Base-by-base conservation (phyloP, 2,797 vertebrate genomes). In the Eulemur mongoz region DNA sequence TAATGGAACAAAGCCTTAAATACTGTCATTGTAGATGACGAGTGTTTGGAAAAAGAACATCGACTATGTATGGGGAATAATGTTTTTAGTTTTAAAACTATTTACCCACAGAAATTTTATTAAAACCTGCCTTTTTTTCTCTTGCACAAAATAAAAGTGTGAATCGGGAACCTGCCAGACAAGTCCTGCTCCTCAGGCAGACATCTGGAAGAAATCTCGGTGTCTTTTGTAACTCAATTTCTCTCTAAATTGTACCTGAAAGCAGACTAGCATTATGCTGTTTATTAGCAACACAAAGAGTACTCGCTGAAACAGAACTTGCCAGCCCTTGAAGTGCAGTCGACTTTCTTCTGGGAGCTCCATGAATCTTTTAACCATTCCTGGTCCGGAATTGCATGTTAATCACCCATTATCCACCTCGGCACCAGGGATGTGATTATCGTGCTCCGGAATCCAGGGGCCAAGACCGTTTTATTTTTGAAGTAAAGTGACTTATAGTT, bases 211-310 rank as follows among this genome's bases (percentile, higher is more conserved):
- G 61, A 84, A 94, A 73, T 8, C 30, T 2, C 18, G n/a, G 35
- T 65, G 48, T 70, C 91, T 86, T 91, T 87, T 52, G 73, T 75
- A 61, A 70, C 86, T 93, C 80, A 65, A 25, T 91, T 97, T 86
- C 93, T 92, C 89, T 86, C 30, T 93, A 63, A 94, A 89, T 94
- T 78, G 59, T 45, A 75, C 90, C 96, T 91, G 89, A 73, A 85
- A 73, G 92, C 88, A 32, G 89, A 9, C 65, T 9, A 30, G 83
- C 92, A 3, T 67, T 50, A 9, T 52, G 70, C 83, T 38, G 79
- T 76, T 69, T 84, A 81, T 84, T 40, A 57, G 79, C 80, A 79
- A 72, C 91, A 83, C 95, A 89, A 93, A 96, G 90, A 14, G 32
- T 6, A 14, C 67, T 52, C 32, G 35, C 67, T 9, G 63, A 80